A percentile compares a stretch with the other conserved stretches of the same genome.
These are phyloP conservation scores for Gymnarchus niloticus DNA, from an alignment of 2,113 vertebrate genomes.

Conservation along the genomic window DNA sequence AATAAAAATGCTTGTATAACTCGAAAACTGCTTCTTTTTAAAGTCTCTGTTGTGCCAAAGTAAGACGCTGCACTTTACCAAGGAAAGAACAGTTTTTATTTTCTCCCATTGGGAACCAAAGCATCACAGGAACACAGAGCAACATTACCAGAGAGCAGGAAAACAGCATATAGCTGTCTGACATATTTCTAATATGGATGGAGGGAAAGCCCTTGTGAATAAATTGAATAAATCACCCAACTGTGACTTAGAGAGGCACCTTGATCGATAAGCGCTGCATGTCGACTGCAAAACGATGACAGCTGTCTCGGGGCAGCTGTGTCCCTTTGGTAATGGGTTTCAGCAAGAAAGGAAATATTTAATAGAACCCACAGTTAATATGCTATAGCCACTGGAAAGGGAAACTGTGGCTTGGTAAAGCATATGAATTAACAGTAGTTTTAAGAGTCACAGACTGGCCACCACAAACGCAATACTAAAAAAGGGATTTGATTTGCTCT, in stretches of 20 bases:
- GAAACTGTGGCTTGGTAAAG: not conserved
- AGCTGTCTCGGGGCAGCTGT: constrained; percentile 6
- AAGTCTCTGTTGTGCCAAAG: not conserved
- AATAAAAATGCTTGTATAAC: not conserved
- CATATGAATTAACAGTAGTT: constrained; percentile 10
- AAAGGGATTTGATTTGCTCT: no score
- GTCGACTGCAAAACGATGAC: not conserved
- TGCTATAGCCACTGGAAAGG: not conserved
- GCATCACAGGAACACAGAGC: not conserved
- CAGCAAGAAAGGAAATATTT: constrained; percentile 9
- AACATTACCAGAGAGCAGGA: not conserved
- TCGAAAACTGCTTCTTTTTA: not conserved
- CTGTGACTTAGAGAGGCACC: not conserved
- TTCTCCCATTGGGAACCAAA: not conserved
- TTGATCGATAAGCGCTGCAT: constrained; percentile 18
- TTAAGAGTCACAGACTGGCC: not conserved
- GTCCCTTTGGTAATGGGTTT: constrained; percentile 2
- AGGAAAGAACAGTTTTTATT: not conserved
- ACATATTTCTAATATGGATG: not conserved
- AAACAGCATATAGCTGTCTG: not conserved
- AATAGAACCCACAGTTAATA: constrained; percentile 6
- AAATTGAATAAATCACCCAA: not conserved
- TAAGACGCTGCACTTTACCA: not conserved
- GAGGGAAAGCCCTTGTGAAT: not conserved
- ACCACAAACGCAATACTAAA: not conserved